These are phyloP conservation scores for Caenorhabditis sp. DNA, from an alignment of 2,888 invertebrate genomes.

Conservation along the genomic window DNA sequence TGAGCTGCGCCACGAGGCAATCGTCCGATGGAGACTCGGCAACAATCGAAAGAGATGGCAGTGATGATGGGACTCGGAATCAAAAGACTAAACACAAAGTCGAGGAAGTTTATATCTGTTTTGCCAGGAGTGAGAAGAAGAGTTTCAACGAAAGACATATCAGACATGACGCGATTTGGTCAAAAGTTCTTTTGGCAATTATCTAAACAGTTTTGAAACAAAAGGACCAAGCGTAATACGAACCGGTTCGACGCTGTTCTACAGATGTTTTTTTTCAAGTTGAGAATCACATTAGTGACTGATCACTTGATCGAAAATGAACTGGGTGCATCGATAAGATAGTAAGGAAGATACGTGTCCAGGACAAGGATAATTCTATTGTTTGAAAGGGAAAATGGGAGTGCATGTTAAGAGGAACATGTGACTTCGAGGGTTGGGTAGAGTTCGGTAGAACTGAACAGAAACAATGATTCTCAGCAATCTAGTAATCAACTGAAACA, in stretches of 20 bases:
- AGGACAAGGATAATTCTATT: not conserved
- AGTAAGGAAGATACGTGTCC: not conserved
- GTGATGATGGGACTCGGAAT: not conserved
- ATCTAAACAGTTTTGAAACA: too few species aligned
- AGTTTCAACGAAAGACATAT: not conserved
- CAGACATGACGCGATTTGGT: not conserved
- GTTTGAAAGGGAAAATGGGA: not conserved
- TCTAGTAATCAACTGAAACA: too few species aligned
- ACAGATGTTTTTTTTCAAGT: not conserved
- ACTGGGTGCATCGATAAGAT: not conserved
- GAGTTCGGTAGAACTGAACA: too few species aligned
- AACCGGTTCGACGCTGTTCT: not conserved
- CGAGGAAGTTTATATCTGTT: too few species aligned
- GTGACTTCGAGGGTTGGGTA: too few species aligned
- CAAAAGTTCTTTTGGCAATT: not conserved
- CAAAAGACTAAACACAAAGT: not conserved
- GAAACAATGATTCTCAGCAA: too few species aligned
- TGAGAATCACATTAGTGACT: not conserved
- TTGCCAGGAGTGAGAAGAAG: not conserved
- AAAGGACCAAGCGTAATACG: too few species aligned
- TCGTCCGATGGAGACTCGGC: constrained; percentile 15
- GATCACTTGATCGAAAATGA: not conserved
- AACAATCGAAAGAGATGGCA: not conserved
- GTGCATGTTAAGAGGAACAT: too few species aligned
- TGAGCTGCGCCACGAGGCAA: constrained; percentile 18